Evolutionary conservation across 2,888 invertebrate genomes (phyloP).

Genomic region (Zygogramma bicolorata): DNA sequence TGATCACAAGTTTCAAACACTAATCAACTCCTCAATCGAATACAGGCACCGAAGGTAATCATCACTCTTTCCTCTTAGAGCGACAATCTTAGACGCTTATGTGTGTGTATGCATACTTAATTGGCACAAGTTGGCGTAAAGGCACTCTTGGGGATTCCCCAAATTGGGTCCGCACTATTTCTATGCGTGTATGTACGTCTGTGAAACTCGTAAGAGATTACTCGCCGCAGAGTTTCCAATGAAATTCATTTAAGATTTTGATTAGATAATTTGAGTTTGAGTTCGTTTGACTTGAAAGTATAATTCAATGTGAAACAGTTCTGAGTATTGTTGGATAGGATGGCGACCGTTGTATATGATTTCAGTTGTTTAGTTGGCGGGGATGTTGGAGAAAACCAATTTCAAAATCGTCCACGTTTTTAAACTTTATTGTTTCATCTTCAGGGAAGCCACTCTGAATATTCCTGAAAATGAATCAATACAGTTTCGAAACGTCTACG

Average conservation of each 20-base stretch:
- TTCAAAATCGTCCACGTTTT: too few species aligned
- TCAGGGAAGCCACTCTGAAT: too few species aligned
- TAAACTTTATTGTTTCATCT: too few species aligned
- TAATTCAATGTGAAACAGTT: too few species aligned
- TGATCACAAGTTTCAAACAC: conserved; percentile 27
- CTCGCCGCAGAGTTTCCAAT: not conserved
- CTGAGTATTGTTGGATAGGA: too few species aligned
- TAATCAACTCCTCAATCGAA: conserved; percentile 30
- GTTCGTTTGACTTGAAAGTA: too few species aligned
- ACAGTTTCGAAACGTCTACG: too few species aligned
- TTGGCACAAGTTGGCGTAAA: conserved; percentile 22
- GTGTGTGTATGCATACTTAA: conserved; percentile 27
- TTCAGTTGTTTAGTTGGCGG: too few species aligned
- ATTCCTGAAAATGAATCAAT: too few species aligned
- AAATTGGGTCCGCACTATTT: conserved; percentile 10
- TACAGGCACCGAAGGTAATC: not conserved
- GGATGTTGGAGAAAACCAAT: too few species aligned
- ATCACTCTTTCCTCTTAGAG: not conserved
- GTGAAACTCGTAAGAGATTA: not conserved
- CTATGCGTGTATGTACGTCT: not conserved
- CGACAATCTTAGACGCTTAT: conserved; percentile 20
- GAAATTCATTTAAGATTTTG: not conserved
- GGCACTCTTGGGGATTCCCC: conserved; percentile 38
- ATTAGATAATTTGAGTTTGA: not conserved
- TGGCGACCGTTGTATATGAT: too few species aligned